Evolutionary conservation across 2,797 vertebrate species (phyloP).

Genomic region (Danio choprae): DNA sequence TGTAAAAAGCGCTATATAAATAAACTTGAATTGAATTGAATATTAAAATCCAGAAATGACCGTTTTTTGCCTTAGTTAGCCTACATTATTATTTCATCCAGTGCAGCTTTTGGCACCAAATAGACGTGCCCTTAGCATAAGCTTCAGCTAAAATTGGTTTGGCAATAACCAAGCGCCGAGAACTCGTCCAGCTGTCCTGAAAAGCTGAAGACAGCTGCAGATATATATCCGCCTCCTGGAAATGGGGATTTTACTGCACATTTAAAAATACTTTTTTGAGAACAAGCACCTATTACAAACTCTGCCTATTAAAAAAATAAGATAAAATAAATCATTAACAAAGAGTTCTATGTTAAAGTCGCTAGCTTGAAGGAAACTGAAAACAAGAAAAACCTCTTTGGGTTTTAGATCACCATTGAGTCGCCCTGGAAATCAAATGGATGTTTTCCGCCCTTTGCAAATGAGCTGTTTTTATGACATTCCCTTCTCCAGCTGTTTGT

Average conservation of each 20-base stretch:
- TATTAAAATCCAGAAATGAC: too few species aligned
- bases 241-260: neutral
- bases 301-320: neutral
- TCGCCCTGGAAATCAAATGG: neutral
- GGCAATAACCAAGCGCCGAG: neutral
- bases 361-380: neutral
- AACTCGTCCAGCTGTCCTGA: neutral
- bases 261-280: neutral
- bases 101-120: too few species aligned
- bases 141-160: too few species aligned
- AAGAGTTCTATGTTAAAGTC: too few species aligned
- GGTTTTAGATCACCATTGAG: neutral
- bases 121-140: too few species aligned
- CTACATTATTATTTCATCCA: too few species aligned
- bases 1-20: too few species aligned
- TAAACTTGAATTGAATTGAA: too few species aligned
- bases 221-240: neutral
- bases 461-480: neutral
- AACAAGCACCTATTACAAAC: neutral
- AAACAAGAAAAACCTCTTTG: neutral
- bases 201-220: conserved; percentile 15
- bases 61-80: too few species aligned
- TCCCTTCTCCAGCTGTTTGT: conserved; percentile 31
- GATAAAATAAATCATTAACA: too few species aligned
- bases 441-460: neutral